A percentile compares a stretch with the other conserved stretches of the same genome.
Evolutionary conservation across 2,888 invertebrate genomes (phyloP).

Genomic region (Pegoplata infirma): DNA sequence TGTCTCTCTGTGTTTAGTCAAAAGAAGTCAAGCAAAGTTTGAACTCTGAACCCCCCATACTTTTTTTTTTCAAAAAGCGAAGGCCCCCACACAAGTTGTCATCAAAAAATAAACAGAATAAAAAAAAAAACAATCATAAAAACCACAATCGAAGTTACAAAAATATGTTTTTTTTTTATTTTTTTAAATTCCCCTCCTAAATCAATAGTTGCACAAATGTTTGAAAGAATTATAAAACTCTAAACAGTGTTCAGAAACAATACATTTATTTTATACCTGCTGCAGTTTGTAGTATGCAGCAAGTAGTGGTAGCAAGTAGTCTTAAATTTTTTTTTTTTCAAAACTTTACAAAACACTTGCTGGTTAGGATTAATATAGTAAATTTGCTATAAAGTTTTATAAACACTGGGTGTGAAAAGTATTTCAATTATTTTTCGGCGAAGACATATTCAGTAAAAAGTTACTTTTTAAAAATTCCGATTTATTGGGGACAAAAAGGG

Average conservation of each 20-base stretch:
- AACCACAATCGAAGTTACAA: neutral
- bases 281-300: constrained; percentile 14
- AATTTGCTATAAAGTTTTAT: constrained; percentile 21
- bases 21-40: constrained; percentile 59
- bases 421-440: too few relatives aligned
- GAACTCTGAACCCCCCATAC: constrained; percentile 54
- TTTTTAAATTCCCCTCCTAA: constrained; percentile 31
- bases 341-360: constrained; percentile 42
- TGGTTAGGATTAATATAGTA: constrained; percentile 42
- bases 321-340: neutral
- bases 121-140: neutral
- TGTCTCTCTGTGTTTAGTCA: constrained; percentile 8
- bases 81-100: constrained; percentile 57
- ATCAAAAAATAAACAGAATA: neutral
- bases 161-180: neutral
- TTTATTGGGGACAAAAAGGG: too few relatives aligned
- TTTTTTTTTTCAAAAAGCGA: constrained; percentile 19
- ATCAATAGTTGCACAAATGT: constrained; percentile 45
- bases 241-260: neutral
- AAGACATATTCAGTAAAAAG: too few relatives aligned
- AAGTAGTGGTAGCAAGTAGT: neutral
- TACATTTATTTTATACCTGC: constrained; percentile 26
- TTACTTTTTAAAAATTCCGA: too few relatives aligned
- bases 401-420: too few relatives aligned
- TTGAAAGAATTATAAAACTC: neutral